Percentiles rank a stretch among this genome's conserved stretches.
Conservation (phyloP, 2,888 invertebrate genomes). For the Sphaeridia pumilis region DNA sequence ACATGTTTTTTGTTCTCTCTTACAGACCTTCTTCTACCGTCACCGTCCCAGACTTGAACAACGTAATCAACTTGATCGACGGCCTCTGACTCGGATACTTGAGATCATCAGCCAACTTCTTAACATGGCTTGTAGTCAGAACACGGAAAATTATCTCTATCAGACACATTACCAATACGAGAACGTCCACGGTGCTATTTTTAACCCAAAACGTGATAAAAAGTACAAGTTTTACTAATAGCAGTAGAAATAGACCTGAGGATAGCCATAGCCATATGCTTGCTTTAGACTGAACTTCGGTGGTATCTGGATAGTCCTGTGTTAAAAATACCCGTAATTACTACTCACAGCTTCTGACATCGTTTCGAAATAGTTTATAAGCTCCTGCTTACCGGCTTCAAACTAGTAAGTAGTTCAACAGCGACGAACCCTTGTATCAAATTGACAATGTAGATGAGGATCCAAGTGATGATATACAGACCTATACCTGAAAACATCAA, state of each 20-base stretch:
- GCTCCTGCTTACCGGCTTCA: constrained; percentile 10
- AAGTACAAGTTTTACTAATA: constrained; percentile 3
- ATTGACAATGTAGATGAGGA: constrained; percentile 2
- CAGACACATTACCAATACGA: constrained; percentile 1
- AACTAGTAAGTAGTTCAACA: neutral
- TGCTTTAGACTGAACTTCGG: neutral
- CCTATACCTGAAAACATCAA: neutral
- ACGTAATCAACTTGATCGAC: constrained; percentile 2
- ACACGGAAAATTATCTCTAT: constrained; percentile 7
- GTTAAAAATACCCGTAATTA: too few species aligned
- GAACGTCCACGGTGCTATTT: neutral
- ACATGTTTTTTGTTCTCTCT: too few species aligned
- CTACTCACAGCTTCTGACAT: too few species aligned
- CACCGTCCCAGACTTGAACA: too few species aligned
- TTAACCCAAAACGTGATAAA: constrained; percentile 1
- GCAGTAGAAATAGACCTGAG: constrained; percentile 2
- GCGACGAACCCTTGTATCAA: constrained; percentile 4
- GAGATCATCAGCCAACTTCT: constrained; percentile 12
- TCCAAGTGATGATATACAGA: constrained; percentile 5
- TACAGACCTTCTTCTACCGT: too few species aligned
- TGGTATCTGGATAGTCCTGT: constrained; percentile 9
- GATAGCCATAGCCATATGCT: constrained; percentile 7
- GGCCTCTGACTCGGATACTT: constrained; percentile 6
- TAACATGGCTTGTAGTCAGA: constrained; percentile 8
- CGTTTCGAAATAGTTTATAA: too few species aligned